A percentile compares a stretch with the other conserved stretches of the same genome.
Conservation (phyloP, 30 jellyfish, hydroid and myxozoan genomes). For the Pelagia noctiluca region DNA sequence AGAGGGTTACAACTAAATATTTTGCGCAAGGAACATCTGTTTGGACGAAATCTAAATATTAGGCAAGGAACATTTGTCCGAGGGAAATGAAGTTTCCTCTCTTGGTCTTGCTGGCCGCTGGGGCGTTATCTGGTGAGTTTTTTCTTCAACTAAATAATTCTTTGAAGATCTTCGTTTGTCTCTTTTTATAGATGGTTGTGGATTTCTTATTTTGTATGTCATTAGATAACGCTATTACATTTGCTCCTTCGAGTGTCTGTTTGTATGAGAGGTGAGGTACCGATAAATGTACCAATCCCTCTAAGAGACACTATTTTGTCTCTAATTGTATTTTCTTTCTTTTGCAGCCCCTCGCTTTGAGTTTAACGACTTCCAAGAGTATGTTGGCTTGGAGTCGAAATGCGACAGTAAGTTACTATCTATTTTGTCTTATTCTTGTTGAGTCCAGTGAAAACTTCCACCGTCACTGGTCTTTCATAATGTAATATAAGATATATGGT, state of each 20-base stretch:
- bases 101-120: conserved; percentile 97
- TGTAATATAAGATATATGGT: too few relatives aligned
- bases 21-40: neutral
- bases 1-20: conserved; percentile 18
- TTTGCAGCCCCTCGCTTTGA: conserved; percentile 58
- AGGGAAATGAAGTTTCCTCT: conserved; percentile 91
- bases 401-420: conserved; percentile 78
- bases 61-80: conserved; percentile 40
- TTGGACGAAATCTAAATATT: neutral
- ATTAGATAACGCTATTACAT: neutral
- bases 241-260: neutral
- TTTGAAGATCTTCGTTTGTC: too few relatives aligned
- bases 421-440: too few relatives aligned
- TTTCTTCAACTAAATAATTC: too few relatives aligned
- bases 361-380: conserved; percentile 56
- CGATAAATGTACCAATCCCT: too few relatives aligned
- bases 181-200: too few relatives aligned
- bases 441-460: too few relatives aligned
- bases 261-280: too few relatives aligned
- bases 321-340: neutral
- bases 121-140: conserved; percentile 91
- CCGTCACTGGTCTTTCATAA: too few relatives aligned
- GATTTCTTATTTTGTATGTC: too few relatives aligned
- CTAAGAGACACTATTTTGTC: too few relatives aligned
- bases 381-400: conserved; percentile 56